Evolutionary conservation across 37 sponge, comb jelly and placozoan species (phyloP).

Genomic region (Bolinopsis microptera): DNA sequence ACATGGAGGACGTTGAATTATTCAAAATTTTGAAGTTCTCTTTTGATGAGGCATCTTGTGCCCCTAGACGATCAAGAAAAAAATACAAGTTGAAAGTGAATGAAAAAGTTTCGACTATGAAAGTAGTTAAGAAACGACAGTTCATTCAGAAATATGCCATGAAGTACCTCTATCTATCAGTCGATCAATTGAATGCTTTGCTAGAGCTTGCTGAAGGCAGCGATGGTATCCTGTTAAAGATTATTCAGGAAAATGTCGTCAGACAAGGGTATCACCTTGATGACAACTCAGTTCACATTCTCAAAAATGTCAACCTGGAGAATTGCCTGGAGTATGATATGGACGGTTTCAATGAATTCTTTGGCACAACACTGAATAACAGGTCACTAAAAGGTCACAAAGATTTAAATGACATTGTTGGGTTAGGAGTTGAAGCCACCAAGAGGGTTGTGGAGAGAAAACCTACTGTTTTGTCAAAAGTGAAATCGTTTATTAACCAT

Average conservation of each 20-base stretch:
- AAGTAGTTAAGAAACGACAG: background rate
- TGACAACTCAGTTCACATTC: background rate
- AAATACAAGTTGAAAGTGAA: background rate
- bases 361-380: no score
- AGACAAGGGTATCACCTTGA: background rate
- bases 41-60: background rate
- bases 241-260: background rate
- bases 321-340: background rate
- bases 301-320: background rate
- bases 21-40: background rate
- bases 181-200: background rate
- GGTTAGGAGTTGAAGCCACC: no score
- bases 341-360: no score
- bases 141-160: conserved; percentile 2
- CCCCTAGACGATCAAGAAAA: background rate
- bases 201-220: background rate
- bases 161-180: background rate
- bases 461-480: no score
- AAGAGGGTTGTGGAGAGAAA: no score
- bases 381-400: no score
- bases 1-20: background rate
- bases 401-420: no score
- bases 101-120: conserved; percentile 4
- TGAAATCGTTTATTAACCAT: no score
- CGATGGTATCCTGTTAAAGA: background rate